These are phyloP conservation scores for Standfussiana lucernea DNA, from an alignment of 2,888 invertebrate species.

Conservation along the genomic window DNA sequence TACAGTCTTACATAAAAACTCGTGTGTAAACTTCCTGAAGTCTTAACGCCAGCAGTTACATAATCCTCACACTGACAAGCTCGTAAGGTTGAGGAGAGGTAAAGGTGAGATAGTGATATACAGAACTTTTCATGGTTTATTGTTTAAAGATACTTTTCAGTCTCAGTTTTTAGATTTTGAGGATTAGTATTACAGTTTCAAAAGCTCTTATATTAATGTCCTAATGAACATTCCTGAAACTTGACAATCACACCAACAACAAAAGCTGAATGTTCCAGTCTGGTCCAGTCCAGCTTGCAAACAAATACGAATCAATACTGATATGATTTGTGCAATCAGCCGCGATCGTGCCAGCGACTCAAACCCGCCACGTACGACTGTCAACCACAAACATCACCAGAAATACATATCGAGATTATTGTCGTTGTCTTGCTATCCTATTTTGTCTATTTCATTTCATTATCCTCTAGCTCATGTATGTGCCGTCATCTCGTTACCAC, in stretches of 20 bases:
- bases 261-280: background rate
- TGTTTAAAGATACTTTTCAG: background rate
- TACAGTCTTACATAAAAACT: slow-evolving; percentile 34
- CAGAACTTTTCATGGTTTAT: background rate
- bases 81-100: background rate
- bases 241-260: no score
- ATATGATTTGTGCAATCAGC: slow-evolving; percentile 39
- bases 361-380: background rate
- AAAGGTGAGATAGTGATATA: background rate
- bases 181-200: background rate
- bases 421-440: background rate
- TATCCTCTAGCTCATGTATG: background rate
- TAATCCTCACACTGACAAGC: slow-evolving; percentile 17
- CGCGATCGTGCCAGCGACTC: background rate
- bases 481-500: background rate
- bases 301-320: slow-evolving; percentile 33
- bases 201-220: background rate
- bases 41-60: slow-evolving; percentile 11
- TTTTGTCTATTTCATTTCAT: background rate
- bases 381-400: background rate
- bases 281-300: background rate
- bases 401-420: background rate
- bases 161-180: background rate
- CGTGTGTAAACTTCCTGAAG: slow-evolving; percentile 23
- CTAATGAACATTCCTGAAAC: background rate